Conservation (phyloP, 2,113 vertebrate species). For the Actinemys pallida region DNA sequence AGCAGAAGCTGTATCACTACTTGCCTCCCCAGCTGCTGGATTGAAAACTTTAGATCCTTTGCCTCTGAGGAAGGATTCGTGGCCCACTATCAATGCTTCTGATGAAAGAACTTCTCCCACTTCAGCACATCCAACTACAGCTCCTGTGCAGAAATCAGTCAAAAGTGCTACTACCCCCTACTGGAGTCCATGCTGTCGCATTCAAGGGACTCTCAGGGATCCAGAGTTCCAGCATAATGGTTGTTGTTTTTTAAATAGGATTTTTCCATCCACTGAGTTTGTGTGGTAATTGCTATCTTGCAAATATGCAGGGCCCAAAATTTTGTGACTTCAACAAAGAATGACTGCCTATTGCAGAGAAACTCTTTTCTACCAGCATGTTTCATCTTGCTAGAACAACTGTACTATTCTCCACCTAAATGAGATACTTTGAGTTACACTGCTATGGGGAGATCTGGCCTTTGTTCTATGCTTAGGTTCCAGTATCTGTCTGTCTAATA, state of each 20-base stretch:
- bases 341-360: background rate
- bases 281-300: background rate
- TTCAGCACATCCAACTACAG: constrained; percentile 11
- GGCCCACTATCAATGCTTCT: background rate
- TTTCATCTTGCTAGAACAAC: background rate
- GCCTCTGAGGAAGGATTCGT: constrained; percentile 81
- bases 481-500: background rate
- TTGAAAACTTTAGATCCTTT: constrained; percentile 85
- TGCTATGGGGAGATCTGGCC: background rate
- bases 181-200: constrained; percentile 77
- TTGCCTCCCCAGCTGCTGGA: constrained; percentile 82
- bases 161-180: background rate
- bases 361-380: background rate
- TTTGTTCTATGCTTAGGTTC: background rate
- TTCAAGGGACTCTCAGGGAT: constrained; percentile 86
- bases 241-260: constrained; percentile 55
- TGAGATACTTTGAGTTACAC: background rate
- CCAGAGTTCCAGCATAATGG: constrained; percentile 92
- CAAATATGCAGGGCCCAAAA: background rate
- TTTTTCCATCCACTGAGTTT: background rate
- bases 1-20: background rate
- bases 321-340: background rate
- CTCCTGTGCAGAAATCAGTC: constrained; percentile 8
- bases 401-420: background rate
- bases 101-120: constrained; percentile 29